Conservation (phyloP, 2,888 invertebrate genomes). For the Scotopteryx bipunctaria region DNA sequence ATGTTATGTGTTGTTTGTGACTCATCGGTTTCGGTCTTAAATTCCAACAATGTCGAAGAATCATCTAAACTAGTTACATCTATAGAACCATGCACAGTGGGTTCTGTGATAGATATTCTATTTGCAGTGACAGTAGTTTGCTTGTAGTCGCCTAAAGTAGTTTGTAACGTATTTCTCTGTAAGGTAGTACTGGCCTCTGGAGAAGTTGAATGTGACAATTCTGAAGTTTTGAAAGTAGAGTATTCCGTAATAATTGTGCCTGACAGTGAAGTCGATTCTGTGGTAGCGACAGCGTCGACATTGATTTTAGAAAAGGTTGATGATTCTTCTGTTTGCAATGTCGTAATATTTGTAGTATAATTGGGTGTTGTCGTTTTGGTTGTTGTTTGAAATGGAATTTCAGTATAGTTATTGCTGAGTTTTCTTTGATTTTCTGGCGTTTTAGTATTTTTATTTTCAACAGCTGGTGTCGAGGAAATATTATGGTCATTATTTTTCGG, state of each 20-base stretch:
- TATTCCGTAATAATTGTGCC: neutral
- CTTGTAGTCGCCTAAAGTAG: too few relatives aligned
- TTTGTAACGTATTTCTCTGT: too few relatives aligned
- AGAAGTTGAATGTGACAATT: neutral
- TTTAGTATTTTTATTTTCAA: conserved; percentile 71
- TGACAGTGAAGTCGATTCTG: neutral
- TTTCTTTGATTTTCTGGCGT: conserved; percentile 74
- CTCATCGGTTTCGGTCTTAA: neutral
- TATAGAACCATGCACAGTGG: neutral
- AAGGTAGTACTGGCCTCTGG: neutral
- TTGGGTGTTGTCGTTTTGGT: conserved; percentile 30
- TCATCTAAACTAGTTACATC: neutral
- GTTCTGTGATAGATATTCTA: neutral
- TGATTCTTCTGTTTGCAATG: neutral
- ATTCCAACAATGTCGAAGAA: neutral
- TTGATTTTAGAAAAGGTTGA: neutral
- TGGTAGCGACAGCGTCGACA: neutral
- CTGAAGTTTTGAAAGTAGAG: neutral
- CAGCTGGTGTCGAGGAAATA: conserved; percentile 49
- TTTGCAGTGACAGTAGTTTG: neutral
- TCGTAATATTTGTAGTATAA: conserved; percentile 16
- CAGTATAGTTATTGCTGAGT: conserved; percentile 66
- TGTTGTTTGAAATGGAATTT: conserved; percentile 41
- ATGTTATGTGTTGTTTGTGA: too few relatives aligned
- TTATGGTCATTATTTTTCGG: conserved; percentile 45